Evolutionary conservation across 2,888 invertebrate species (phyloP), one percentile per base, ranked within the genome.

Genomic region (Acronicta leporina): DNA sequence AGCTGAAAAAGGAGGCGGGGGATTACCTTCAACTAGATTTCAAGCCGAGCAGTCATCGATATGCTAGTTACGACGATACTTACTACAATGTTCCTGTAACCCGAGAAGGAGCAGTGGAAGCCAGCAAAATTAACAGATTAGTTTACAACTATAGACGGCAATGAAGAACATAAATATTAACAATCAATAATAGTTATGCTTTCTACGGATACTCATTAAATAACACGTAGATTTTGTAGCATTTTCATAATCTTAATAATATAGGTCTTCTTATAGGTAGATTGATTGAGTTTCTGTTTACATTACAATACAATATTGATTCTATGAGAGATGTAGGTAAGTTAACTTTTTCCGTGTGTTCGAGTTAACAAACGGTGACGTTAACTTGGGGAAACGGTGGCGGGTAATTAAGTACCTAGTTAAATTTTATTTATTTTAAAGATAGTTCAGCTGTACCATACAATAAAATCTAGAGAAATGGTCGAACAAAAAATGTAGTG

Each of bases 101-200:
- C 5, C 86, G 86, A 75, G 87, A 87, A 64, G 87, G 88, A 33
- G 88, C 85, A 9, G 87, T 91, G 55, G 88, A 94, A 79, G 80
- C 92, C 42, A 95, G 95, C 76, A 92, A 94, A 83, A 94, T 94
- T 49, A 95, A 95, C 85, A 90, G 89, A 81, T 83, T 95, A 75
- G 94, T 95, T 66, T 95, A 94, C 79, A 95, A 94, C 75, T 95
- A 94, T 67, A 90, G 90, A 72, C 82, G 92, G 62, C 92, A 93
- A 57, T 92, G 68, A 87, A 53, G 43, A 27, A 42, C 48, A 13
- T n/a, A 20, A 53, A 46, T 53, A 57, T 55, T 63, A 33, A 13
- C 25, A 58, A 57, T 64, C n/a, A 38, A 13, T 16, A 46, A 15
- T 47, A n/a, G 2, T 4, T 27, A 70, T 74, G 83, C 82, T 85